Percentiles rank a stretch among this genome's conserved stretches.
phyloP scores from a whole-genome alignment of 2,888 invertebrate genomes.

The Perizoma affinitatum region DNA sequence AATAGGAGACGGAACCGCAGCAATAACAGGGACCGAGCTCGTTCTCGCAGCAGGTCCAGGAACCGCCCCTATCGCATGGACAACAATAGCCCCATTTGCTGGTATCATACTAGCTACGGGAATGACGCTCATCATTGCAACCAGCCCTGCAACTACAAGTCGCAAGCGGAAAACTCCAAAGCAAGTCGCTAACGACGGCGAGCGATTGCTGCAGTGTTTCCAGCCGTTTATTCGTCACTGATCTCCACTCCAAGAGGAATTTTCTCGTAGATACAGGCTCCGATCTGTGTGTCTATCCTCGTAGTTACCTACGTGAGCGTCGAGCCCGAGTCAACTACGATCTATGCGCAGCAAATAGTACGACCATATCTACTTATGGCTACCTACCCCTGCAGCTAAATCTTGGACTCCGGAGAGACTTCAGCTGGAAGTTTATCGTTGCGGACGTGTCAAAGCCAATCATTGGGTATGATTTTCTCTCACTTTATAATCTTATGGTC shows the following conservation, averaged over 20 bases:
- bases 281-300: slow-evolving; percentile 39
- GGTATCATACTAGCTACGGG: slow-evolving; percentile 15
- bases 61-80: slow-evolving; percentile 3
- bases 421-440: slow-evolving; percentile 5
- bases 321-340: slow-evolving; percentile 4
- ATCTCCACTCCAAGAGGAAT: slow-evolving; percentile 26
- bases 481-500: slow-evolving; percentile 45
- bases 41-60: slow-evolving; percentile 7
- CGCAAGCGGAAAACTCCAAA: slow-evolving; percentile 26
- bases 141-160: slow-evolving; percentile 15
- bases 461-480: slow-evolving; percentile 11
- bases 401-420: slow-evolving; percentile 7
- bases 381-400: slow-evolving; percentile 1
- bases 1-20: slow-evolving; percentile 3
- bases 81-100: slow-evolving; percentile 17
- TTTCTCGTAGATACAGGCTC: slow-evolving; percentile 29
- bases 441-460: slow-evolving; percentile 3
- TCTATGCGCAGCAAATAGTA: neutral
- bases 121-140: slow-evolving; percentile 18
- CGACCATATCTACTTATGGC: slow-evolving; percentile 32
- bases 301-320: slow-evolving; percentile 12
- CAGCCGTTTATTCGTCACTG: slow-evolving; percentile 30
- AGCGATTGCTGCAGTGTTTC: slow-evolving; percentile 29
- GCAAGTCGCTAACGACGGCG: slow-evolving; percentile 34
- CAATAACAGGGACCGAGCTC: slow-evolving; percentile 2